A percentile compares a stretch with the other conserved stretches of the same genome.
phyloP scores from a whole-genome alignment of 2,113 vertebrate genomes.

The Vulpes lagopus region DNA sequence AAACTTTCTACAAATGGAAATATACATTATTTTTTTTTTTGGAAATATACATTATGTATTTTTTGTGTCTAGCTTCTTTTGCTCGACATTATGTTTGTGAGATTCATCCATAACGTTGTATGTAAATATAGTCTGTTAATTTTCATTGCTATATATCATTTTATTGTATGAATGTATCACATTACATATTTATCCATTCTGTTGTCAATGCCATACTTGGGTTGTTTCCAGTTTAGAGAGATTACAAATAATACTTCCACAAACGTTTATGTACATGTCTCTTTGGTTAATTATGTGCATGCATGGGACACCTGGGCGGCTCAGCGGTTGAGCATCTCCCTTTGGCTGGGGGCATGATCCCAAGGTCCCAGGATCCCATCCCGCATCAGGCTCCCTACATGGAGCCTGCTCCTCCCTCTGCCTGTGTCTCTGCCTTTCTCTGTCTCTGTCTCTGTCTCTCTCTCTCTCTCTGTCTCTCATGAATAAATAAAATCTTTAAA shows the following conservation, averaged over 20 bases:
- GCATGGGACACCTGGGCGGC: too few relatives aligned
- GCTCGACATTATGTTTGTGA: neutral
- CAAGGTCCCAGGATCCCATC: too few relatives aligned
- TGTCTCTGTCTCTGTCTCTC: too few relatives aligned
- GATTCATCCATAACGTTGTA: neutral
- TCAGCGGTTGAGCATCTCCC: too few relatives aligned
- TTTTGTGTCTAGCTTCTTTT: constrained; percentile 45
- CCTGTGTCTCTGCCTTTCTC: too few relatives aligned
- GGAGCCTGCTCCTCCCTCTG: too few relatives aligned
- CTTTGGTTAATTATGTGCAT: neutral
- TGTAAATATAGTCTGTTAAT: neutral
- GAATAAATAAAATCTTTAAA: too few relatives aligned
- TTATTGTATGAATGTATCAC: neutral
- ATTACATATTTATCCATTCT: neutral
- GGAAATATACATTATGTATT: neutral
- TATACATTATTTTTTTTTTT: neutral
- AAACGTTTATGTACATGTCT: neutral
- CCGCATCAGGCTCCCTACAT: too few relatives aligned
- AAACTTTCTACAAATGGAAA: constrained; percentile 9
- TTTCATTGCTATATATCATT: constrained; percentile 37
- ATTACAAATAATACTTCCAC: constrained; percentile 3
- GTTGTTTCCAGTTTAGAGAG: constrained; percentile 36
- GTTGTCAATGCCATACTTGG: neutral
- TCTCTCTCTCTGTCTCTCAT: too few relatives aligned
- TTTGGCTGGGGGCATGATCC: too few relatives aligned